Evolutionary conservation across 2,113 vertebrate species (phyloP), one percentile per base, ranked within the genome.

Genomic region (Cyanoderma ruficeps): DNA sequence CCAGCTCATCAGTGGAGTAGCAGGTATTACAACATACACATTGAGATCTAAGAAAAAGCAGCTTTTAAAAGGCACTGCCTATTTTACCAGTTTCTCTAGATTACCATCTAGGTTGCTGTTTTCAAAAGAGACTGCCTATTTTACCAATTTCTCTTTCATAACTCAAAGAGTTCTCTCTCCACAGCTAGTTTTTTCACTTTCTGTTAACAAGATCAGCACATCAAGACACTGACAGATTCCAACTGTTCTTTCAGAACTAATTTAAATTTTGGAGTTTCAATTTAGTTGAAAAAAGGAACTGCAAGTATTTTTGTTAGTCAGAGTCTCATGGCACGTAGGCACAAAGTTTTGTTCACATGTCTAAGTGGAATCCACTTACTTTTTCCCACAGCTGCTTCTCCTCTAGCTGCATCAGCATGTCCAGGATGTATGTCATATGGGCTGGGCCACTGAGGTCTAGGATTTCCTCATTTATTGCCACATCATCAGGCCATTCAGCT

Each of bases 321-420:
- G 70, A 90, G 50, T n/a, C 87, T 89, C 8, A 0, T 11, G 39
- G 59, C 63, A 59, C 0, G 19, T 4, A 63, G 75, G 37, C 88
- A 77, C 30, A 39, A 39, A 59, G 25, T 55, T 55, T 69, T n/a
- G 19, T 31, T 92, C n/a, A 65, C 76, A 15, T 3, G 18, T 10
- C 37, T 16, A 49, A 79, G 28, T 57, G 47, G 61, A 78, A 91
- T 33, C 24, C 77, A 90, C 93, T 95, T 96, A 99, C 99, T 99
- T 98, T 99, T 94, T 99, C 99, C 98, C 99, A 99, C 10, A 99
- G 96, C 7, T 98, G 98, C 92, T 98, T 99, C 90, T 99, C 99
- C 96, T 99, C 99, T 56, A 99, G 98, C 97, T 99, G 99, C 99
- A 99, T 99, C 33, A 99, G 97, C 99, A 99, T 99, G 96, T 99